phyloP scores from a whole-genome alignment of 2,797 vertebrate species.

The Typhlichthys subterraneus region DNA sequence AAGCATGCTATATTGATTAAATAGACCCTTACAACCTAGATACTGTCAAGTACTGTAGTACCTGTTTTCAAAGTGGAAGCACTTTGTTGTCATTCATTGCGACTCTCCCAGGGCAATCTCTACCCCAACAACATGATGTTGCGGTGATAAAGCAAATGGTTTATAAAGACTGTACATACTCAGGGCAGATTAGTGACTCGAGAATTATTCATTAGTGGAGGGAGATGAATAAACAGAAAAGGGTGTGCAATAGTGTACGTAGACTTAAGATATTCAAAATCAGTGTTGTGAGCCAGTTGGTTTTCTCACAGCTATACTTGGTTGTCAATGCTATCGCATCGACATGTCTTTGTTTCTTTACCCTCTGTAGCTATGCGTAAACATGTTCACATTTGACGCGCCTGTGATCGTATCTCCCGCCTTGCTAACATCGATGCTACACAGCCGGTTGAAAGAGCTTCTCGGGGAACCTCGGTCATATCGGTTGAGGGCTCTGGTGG shows the following conservation, averaged over 20 bases:
- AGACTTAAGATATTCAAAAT: too few relatives aligned
- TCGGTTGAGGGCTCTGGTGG: constrained; percentile 16
- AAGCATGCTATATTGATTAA: constrained; percentile 24
- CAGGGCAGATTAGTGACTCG: constrained; percentile 16
- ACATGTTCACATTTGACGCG: constrained; percentile 11
- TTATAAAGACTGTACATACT: too few relatives aligned
- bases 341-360: constrained; percentile 10
- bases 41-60: too few relatives aligned
- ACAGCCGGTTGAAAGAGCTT: constrained; percentile 9
- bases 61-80: constrained; percentile 43
- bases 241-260: not conserved
- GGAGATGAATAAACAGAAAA: constrained; percentile 14
- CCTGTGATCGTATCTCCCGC: constrained; percentile 10
- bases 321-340: constrained; percentile 16
- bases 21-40: not conserved
- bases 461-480: constrained; percentile 26
- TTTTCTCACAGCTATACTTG: not conserved
- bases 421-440: not conserved
- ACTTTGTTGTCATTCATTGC: constrained; percentile 50
- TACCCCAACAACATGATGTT: constrained; percentile 55
- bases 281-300: not conserved
- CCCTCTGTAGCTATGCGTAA: constrained; percentile 1
- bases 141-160: constrained; percentile 44
- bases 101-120: constrained; percentile 31
- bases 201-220: constrained; percentile 11